A percentile compares a stretch with the other conserved stretches of the same genome.
These are phyloP conservation scores for Vanessa atalanta DNA, from an alignment of 1,140 invertebrate genomes.

Conservation along the genomic window DNA sequence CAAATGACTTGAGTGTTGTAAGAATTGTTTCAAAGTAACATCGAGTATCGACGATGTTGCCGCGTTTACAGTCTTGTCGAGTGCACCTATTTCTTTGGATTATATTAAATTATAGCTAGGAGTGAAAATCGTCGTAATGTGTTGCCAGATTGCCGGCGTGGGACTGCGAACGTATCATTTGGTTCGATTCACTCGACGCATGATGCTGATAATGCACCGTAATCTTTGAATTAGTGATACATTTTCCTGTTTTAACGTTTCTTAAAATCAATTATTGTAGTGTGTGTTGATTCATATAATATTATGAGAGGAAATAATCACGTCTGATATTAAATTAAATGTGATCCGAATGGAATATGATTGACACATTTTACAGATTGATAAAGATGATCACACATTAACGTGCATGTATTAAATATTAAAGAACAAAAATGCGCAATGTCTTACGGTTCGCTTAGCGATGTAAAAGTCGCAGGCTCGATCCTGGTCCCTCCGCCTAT, in stretches of 20 bases:
- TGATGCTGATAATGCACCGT: slow-evolving; percentile 66
- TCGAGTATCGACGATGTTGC: slow-evolving; percentile 45
- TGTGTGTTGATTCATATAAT: slow-evolving; percentile 15
- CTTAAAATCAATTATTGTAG: slow-evolving; percentile 25
- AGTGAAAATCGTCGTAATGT: slow-evolving; percentile 79
- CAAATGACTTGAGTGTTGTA: not conserved
- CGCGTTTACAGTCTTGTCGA: slow-evolving; percentile 49
- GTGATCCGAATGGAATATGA: not conserved
- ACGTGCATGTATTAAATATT: too few species aligned
- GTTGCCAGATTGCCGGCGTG: slow-evolving; percentile 73
- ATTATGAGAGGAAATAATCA: not conserved
- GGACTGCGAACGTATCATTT: slow-evolving; percentile 75
- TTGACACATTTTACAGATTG: not conserved
- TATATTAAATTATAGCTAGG: slow-evolving; percentile 80
- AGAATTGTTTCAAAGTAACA: slow-evolving; percentile 1
- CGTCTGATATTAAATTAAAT: not conserved
- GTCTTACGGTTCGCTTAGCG: too few species aligned
- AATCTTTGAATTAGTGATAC: slow-evolving; percentile 74
- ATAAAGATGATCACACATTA: too few species aligned
- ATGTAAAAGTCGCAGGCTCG: too few species aligned
- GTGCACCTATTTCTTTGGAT: slow-evolving; percentile 79
- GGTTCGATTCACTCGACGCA: slow-evolving; percentile 56
- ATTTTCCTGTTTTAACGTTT: slow-evolving; percentile 52
- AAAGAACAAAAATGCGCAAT: too few species aligned
- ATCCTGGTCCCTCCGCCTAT: too few species aligned